Evolutionary conservation across 2,888 invertebrate species (phyloP).

Genomic region (Apotomis turbidana): DNA sequence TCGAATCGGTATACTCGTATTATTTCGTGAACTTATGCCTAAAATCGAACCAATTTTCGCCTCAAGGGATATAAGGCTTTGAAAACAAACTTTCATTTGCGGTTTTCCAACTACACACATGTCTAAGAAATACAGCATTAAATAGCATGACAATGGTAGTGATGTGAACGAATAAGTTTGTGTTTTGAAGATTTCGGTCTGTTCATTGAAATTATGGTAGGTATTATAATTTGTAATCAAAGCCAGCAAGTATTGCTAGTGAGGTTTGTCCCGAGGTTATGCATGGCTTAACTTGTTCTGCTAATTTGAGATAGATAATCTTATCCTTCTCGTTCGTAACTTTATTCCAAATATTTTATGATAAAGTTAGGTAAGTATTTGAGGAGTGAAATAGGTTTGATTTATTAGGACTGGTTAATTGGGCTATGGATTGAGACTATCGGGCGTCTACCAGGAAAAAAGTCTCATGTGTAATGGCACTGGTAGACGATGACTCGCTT

Average conservation of each 20-base stretch:
- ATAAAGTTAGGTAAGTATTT: background rate
- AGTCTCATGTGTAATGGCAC: too few relatives aligned
- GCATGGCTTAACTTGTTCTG: background rate
- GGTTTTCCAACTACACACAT: background rate
- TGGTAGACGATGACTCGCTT: too few relatives aligned
- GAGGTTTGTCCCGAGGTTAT: background rate
- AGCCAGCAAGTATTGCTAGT: background rate
- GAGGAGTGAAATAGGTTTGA: too few relatives aligned
- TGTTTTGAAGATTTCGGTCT: constrained; percentile 22
- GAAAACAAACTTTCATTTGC: constrained; percentile 16
- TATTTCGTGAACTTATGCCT: constrained; percentile 32
- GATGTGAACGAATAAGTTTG: background rate
- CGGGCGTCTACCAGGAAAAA: too few relatives aligned
- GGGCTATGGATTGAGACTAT: too few relatives aligned
- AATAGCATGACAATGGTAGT: background rate
- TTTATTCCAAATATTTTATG: background rate
- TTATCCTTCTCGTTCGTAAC: background rate
- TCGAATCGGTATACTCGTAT: constrained; percentile 6
- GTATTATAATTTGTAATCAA: background rate
- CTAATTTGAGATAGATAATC: background rate
- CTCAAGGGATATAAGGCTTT: constrained; percentile 21
- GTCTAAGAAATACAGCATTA: background rate
- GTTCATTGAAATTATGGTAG: constrained; percentile 9
- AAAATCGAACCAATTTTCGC: constrained; percentile 28
- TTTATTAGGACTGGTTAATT: too few relatives aligned